Base-by-base conservation (phyloP, 2,888 invertebrate species). In the Apamea epomidion region DNA sequence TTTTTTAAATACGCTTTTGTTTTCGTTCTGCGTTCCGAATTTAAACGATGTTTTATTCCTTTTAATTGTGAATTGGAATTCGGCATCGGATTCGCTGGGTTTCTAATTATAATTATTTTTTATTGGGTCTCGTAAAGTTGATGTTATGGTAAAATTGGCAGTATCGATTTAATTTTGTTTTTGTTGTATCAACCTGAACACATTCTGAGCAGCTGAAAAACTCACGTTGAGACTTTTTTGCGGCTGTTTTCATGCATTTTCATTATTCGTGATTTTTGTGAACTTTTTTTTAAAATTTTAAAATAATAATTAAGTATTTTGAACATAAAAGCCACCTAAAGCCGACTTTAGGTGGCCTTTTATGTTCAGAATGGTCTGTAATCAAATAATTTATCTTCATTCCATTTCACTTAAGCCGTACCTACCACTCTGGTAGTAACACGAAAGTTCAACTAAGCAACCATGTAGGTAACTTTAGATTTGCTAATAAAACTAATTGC, bases 1-100 rank as follows among this genome's bases (percentile, higher is more conserved):
- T 87, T 85, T 84, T 85, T 84, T 32, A 69, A 79, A 74, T 62
- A 70, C 68, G 79, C 76, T 85, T 87, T 83, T 86, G 82, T 83
- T 85, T 90, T 80, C 70, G 14, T 81, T 84, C 68, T 73, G 74
- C 74, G 78, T 87, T 82, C 82, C 82, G 45, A 68, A 86, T 77
- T 81, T 62, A 76, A 83, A 80, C 62, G 78, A 64, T 80, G 60
- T 78, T 82, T 85, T 79, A 80, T 82, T 81, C 48, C 32, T 78
- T 83, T 82, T 87, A 85, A 82, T 88, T 86, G 69, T n/a, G 37
- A 65, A 80, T 82, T 82, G 80, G 60, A 64, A 78, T 45, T 72
- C 68, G 68, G 69, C 45, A 69, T 76, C 54, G 62, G 45, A 73
- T 73, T 82, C n/a, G 32, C 14, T 67, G 12, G 10, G 5, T 73